These are phyloP conservation scores for Diabrotica virgifera DNA, from an alignment of 1,140 invertebrate genomes.

Conservation along the genomic window DNA sequence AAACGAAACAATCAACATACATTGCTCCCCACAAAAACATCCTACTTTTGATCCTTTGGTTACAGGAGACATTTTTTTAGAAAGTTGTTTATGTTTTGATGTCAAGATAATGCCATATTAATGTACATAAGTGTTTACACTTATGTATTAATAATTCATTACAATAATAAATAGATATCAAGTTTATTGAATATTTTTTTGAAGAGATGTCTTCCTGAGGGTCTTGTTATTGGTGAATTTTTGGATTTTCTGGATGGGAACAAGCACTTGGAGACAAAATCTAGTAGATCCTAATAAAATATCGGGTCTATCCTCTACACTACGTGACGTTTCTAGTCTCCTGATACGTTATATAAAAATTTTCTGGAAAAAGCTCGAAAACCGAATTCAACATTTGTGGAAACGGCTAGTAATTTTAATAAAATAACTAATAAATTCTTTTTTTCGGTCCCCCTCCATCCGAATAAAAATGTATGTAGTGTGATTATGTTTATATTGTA, in stretches of 20 bases:
- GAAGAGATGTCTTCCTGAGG: too few species aligned
- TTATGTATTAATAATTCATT: too few species aligned
- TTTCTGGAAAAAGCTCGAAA: slow-evolving; percentile 49
- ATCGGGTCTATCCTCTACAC: slow-evolving; percentile 12
- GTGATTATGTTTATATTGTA: background rate
- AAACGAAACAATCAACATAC: too few species aligned
- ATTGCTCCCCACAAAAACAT: too few species aligned
- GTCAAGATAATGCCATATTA: too few species aligned
- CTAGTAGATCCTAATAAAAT: slow-evolving; percentile 11
- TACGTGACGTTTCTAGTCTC: slow-evolving; percentile 28
- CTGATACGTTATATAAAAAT: slow-evolving; percentile 50
- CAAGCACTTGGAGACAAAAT: slow-evolving; percentile 22
- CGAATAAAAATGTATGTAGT: background rate
- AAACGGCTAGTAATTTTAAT: slow-evolving; percentile 41
- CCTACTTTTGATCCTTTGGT: too few species aligned
- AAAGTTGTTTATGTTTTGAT: too few species aligned
- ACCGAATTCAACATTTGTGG: slow-evolving; percentile 40
- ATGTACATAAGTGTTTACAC: too few species aligned
- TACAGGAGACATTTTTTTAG: too few species aligned
- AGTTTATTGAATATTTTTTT: too few species aligned
- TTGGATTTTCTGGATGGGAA: slow-evolving; percentile 13
- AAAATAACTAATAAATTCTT: slow-evolving; percentile 44
- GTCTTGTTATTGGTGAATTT: too few species aligned
- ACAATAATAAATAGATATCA: too few species aligned
- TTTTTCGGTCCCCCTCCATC: slow-evolving; percentile 9